Conservation (phyloP, 2,888 invertebrate species). For the Philaethria dido region DNA sequence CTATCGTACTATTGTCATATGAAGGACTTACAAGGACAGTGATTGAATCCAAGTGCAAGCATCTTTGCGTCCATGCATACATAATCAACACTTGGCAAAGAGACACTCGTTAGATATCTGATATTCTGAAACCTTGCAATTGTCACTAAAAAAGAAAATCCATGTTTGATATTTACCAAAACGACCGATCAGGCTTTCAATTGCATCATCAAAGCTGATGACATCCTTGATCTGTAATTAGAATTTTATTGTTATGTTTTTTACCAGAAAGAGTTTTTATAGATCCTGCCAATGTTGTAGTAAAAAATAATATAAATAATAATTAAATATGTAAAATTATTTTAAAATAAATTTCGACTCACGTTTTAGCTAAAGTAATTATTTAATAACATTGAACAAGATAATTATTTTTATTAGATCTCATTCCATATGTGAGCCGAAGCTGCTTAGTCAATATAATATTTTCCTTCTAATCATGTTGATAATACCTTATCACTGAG, state of each 20-base stretch:
- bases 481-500: constrained; percentile 12
- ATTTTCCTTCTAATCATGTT: neutral
- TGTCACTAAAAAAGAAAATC: constrained; percentile 73
- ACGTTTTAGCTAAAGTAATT: neutral
- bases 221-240: constrained; percentile 36
- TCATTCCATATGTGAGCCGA: neutral
- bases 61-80: constrained; percentile 67
- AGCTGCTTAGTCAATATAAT: neutral
- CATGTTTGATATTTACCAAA: constrained; percentile 83
- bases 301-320: no score
- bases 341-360: neutral
- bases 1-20: constrained; percentile 79
- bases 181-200: constrained; percentile 78
- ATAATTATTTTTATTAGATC: neutral
- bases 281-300: no score
- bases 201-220: constrained; percentile 54
- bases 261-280: no score
- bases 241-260: neutral
- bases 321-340: neutral
- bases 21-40: constrained; percentile 76
- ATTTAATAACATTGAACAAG: neutral
- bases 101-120: constrained; percentile 82
- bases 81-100: constrained; percentile 78
- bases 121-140: constrained; percentile 83
- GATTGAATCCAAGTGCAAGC: constrained; percentile 64